Evolutionary conservation across 2,113 vertebrate genomes (phyloP), one percentile per base, ranked within the genome.

Genomic region (Hystrix cristata): DNA sequence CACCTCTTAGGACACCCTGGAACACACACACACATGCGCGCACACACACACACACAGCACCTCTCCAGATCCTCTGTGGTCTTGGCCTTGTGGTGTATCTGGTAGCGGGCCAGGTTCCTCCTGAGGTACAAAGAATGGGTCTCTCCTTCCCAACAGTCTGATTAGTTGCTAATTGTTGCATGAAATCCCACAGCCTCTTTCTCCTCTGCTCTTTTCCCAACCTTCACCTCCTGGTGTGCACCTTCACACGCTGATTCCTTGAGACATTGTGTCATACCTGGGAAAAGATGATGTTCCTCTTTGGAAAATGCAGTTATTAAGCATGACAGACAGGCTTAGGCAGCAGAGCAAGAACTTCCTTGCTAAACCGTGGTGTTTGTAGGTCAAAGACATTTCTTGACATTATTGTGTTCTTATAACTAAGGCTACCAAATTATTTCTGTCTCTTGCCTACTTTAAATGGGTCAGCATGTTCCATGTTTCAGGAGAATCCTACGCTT

Each of bases 361-460:
- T 19, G n/a, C 38, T 69, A 84, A 93, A 13, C 15, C 8, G 7
- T 87, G 25, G 19, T 69, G 55, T 90, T 78, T 81, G 60, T 79
- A 95, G 31, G 57, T 69, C 67, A 83, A 19, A 96, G 29, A 51
- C 34, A 62, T 62, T 90, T 89, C 29, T 87, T 90, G 84, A 81
- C 57, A 27, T 65, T 62, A 72, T 34, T 60, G 4, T 83, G 25
- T 83, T 95, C 65, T 89, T 92, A 94, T 31, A 81, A 69, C 38
- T 86, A 67, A 84, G 92, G 69, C 19, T 3, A 60, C 79, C 15
- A 48, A 81, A 60, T 96, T 71, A 87, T 76, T 93, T 88, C 27
- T 93, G 43, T 55, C 21, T 1, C 89, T 80, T 97, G 90, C 85
- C 27, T 74, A n/a, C 51, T 91, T 85, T 74, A 71, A 94, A 79